Conservation (phyloP, 2,888 invertebrate species). For the Neuroscelio doddi region DNA sequence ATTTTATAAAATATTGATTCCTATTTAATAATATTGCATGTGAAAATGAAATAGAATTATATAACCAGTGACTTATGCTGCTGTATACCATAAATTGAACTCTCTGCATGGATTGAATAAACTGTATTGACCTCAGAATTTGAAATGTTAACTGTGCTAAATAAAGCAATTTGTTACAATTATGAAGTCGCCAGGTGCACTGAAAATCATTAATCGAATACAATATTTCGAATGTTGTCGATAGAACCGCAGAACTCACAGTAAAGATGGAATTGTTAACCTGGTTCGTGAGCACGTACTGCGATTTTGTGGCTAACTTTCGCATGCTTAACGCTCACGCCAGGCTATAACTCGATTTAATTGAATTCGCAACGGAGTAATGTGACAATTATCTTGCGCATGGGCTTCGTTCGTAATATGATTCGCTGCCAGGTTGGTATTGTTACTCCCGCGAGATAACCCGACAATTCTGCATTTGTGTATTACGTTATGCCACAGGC, state of each 20-base stretch:
- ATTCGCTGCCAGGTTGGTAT: slow-evolving; percentile 48
- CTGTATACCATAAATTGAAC: neutral
- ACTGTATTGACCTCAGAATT: slow-evolving; percentile 2
- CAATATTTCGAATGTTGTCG: slow-evolving; percentile 16
- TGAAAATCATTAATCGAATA: slow-evolving; percentile 13
- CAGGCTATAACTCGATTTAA: slow-evolving; percentile 42
- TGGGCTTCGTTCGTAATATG: slow-evolving; percentile 45
- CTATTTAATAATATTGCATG: too few relatives aligned
- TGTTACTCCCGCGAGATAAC: slow-evolving; percentile 49
- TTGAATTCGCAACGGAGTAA: slow-evolving; percentile 42
- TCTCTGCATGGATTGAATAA: neutral
- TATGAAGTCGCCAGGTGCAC: slow-evolving; percentile 13
- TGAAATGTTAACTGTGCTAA: neutral
- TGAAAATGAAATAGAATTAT: neutral
- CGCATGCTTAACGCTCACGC: slow-evolving; percentile 35
- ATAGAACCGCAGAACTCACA: slow-evolving; percentile 20
- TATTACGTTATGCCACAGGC: slow-evolving; percentile 22
- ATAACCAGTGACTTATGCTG: neutral
- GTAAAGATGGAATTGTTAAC: slow-evolving; percentile 32
- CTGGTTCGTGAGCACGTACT: slow-evolving; percentile 10
- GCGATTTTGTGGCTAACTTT: slow-evolving; percentile 30
- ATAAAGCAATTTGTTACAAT: slow-evolving; percentile 17
- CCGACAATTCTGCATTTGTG: slow-evolving; percentile 45
- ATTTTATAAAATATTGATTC: too few relatives aligned
- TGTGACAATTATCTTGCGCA: slow-evolving; percentile 42